A percentile compares a stretch with the other conserved stretches of the same genome.
phyloP scores from a whole-genome alignment of 2,888 invertebrate genomes.

The Malthinus seriepunctatus region DNA sequence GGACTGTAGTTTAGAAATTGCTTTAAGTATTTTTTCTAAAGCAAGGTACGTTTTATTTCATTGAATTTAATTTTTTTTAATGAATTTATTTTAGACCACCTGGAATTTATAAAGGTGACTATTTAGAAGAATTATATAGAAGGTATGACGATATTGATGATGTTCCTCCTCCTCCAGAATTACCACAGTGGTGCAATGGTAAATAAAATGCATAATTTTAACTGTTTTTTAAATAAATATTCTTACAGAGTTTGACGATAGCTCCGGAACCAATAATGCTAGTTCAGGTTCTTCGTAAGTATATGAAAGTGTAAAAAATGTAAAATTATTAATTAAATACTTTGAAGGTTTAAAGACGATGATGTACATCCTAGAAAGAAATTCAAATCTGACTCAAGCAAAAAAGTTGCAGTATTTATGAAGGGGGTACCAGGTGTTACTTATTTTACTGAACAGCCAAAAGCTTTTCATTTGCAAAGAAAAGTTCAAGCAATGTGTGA shows the following conservation, averaged over 20 bases:
- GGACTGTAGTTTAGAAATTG: slow-evolving; percentile 84
- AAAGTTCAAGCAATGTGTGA: slow-evolving; percentile 79
- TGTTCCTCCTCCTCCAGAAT: slow-evolving; percentile 71
- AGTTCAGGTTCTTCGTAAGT: slow-evolving; percentile 23
- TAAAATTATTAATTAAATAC: slow-evolving; percentile 8
- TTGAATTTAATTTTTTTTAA: slow-evolving; percentile 10
- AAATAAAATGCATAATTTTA: slow-evolving; percentile 1
- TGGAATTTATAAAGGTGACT: slow-evolving; percentile 98
- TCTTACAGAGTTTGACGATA: background rate
- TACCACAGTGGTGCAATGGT: slow-evolving; percentile 88
- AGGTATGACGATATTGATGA: slow-evolving; percentile 77
- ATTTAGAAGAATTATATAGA: slow-evolving; percentile 82
- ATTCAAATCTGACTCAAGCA: slow-evolving; percentile 19
- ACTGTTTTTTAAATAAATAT: background rate
- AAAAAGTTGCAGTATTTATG: slow-evolving; percentile 78
- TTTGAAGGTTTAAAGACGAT: slow-evolving; percentile 14
- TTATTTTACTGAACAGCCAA: slow-evolving; percentile 66
- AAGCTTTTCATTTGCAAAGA: slow-evolving; percentile 65
- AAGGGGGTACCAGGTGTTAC: slow-evolving; percentile 81
- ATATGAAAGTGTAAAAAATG: background rate
- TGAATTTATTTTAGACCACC: slow-evolving; percentile 66
- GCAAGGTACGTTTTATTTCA: slow-evolving; percentile 57
- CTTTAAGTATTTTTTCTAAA: slow-evolving; percentile 74
- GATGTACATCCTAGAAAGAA: background rate
- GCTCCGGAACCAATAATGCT: background rate